Evolutionary conservation across 2,797 vertebrate species (phyloP), one percentile per base, ranked within the genome.

Genomic region (Onychomys leucogaster): DNA sequence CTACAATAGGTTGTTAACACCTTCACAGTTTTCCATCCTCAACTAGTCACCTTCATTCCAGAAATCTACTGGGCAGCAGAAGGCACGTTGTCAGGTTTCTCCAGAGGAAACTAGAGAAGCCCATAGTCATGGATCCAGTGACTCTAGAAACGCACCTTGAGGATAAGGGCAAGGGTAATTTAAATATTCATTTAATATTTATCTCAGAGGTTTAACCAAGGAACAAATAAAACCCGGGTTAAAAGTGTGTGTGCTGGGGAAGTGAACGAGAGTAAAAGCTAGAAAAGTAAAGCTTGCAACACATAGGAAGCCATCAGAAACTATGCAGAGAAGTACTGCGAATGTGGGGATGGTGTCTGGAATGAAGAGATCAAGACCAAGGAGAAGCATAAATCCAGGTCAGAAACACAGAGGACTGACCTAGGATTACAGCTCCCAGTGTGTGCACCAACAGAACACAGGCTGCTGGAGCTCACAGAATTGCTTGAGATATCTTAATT

Each of bases 111-210:
- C 23, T 41, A 76, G 29, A 96, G 86, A 95, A 23, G 23, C 23
- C 12, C 5, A 37, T 0, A 34, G 78, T 90, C 84, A 92, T 21
- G 94, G 85, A 95, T 49, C 82, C 61, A n/a, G 80, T 87, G 94
- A 96, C 92, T 91, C 93, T 89, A 93, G 27, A 43, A 91, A 77
- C 6, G 85, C 6, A 17, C 29, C 87, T 95, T 92, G 27, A 94
- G 89, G 57, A 81, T 29, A 41, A 93, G 76, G 63, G 34, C 6
- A 83, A 89, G 80, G 34, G 52, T 19, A 32, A 34, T 69, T 81
- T 77, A 81, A 81, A 80, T 46, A 23, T 67, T 90, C 85, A 90
- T 80, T 91, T 93, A 93, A 93, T 73, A 91, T 67, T 82, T 92
- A 94, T 83, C 94, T 94, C 25, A 89, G 57, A 67, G 78, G 13